Conservation (phyloP, 2,797 vertebrate genomes). For the Tapera naevia region DNA sequence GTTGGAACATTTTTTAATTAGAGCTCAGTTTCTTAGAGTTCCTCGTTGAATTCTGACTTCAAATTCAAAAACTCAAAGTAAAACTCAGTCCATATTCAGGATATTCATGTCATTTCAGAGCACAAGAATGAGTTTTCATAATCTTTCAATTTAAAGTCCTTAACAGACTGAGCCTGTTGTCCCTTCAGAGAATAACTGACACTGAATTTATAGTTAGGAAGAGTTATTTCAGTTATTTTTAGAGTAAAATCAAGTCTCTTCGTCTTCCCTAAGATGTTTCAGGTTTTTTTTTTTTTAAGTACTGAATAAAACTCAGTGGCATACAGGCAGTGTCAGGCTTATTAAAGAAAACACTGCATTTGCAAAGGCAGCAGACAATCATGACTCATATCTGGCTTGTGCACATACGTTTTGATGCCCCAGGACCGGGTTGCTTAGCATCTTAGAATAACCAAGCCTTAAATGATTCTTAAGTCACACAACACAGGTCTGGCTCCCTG, state of each 20-base stretch:
- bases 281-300: not conserved
- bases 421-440: not conserved
- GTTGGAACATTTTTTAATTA: not conserved
- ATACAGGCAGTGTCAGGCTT: not conserved
- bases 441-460: not conserved
- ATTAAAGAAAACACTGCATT: not conserved
- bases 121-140: not conserved
- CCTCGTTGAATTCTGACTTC: not conserved
- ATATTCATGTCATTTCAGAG: not conserved
- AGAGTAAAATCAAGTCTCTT: not conserved
- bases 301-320: not conserved
- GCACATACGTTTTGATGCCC: not conserved
- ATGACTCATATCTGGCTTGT: fast-evolving
- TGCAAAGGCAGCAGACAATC: not conserved
- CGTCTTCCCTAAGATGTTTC: not conserved
- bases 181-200: not conserved
- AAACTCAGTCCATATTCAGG: not conserved
- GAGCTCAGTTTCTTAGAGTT: not conserved
- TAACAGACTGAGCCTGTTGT: not conserved
- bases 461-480: not conserved
- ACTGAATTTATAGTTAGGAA: not conserved
- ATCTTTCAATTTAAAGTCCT: not conserved
- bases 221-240: not conserved
- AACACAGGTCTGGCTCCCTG: not conserved
- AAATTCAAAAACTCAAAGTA: not conserved